Conservation (phyloP, 1,140 invertebrate species). For the Trichonephila inaurata region DNA sequence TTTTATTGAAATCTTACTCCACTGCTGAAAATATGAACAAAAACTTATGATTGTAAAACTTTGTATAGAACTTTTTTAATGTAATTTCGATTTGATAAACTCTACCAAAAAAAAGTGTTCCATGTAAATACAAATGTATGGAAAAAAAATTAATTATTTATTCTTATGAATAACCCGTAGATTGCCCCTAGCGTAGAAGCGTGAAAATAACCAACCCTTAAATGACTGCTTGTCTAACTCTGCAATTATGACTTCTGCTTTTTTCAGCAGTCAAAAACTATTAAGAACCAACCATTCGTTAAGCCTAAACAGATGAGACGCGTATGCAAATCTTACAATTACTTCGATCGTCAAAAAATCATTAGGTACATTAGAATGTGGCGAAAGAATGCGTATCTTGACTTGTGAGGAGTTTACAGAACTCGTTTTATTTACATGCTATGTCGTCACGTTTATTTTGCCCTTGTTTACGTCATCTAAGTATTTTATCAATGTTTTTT, state of each 20-base stretch:
- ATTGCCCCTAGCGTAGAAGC: neutral
- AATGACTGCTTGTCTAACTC: neutral
- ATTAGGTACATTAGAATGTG: neutral
- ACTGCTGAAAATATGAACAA: too few relatives aligned
- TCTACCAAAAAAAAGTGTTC: too few relatives aligned
- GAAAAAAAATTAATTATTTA: too few relatives aligned
- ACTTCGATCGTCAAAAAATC: neutral
- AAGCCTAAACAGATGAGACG: neutral
- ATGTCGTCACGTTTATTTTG: neutral
- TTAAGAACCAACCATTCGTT: neutral
- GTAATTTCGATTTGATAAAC: too few relatives aligned
- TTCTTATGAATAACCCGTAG: neutral
- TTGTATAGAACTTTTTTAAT: too few relatives aligned
- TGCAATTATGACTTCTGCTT: neutral
- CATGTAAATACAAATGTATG: too few relatives aligned
- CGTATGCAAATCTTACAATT: neutral
- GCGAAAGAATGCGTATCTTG: neutral
- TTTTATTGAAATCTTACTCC: too few relatives aligned
- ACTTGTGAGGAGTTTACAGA: neutral
- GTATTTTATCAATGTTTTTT: neutral
- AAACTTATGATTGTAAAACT: too few relatives aligned
- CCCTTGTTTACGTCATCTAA: neutral
- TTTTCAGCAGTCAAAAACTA: neutral
- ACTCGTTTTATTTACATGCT: conserved; percentile 15
- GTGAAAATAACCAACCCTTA: neutral